Evolutionary conservation across 2,797 vertebrate species (phyloP).

Genomic region (Epinephelus coioides): DNA sequence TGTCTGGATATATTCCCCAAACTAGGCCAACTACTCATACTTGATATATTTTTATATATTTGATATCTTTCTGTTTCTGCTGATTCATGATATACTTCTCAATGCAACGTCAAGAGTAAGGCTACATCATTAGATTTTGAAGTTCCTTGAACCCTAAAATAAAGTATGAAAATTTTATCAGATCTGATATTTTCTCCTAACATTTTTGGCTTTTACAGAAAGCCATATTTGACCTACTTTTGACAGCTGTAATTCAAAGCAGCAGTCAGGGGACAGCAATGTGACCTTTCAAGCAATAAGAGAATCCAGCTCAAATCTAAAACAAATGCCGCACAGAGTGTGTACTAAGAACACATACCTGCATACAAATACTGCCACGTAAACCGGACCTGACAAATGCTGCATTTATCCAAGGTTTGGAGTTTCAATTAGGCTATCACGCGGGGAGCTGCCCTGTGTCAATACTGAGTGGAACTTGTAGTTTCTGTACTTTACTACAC

Average conservation of each 20-base stretch:
- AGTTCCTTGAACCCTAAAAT: not conserved
- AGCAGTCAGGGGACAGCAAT: not conserved
- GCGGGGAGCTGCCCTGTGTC: conserved; percentile 55
- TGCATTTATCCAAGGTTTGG: conserved; percentile 23
- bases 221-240: not conserved
- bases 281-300: not conserved
- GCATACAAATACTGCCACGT: not conserved
- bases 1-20: too few species aligned
- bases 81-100: not conserved
- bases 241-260: conserved; percentile 9
- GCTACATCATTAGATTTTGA: too few species aligned
- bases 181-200: not conserved
- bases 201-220: not conserved
- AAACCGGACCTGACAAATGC: conserved; percentile 33
- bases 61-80: not conserved
- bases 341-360: not conserved
- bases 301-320: conserved; percentile 23
- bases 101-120: not conserved
- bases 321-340: conserved; percentile 17
- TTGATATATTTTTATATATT: too few species aligned
- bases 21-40: too few species aligned
- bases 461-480: conserved; percentile 42
- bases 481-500: conserved; percentile 32
- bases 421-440: not conserved
- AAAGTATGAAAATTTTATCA: not conserved